These are phyloP conservation scores for Aporrectodea caliginosa DNA, from an alignment of 1,140 invertebrate genomes.

Conservation along the genomic window DNA sequence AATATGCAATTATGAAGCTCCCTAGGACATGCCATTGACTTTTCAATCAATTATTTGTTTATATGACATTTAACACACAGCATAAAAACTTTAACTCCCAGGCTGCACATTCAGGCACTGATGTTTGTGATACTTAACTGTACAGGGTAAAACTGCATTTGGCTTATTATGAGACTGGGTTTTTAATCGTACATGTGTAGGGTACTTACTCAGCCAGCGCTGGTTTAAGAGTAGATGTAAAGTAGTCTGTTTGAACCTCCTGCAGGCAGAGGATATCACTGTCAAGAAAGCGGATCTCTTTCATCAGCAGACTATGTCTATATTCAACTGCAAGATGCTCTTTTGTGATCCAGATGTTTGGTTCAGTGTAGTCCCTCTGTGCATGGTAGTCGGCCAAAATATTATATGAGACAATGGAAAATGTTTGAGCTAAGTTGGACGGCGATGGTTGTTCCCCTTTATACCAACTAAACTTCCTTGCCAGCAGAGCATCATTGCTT, in stretches of 20 bases:
- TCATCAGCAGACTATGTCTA: slow-evolving; percentile 44
- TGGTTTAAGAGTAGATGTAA: slow-evolving; percentile 37
- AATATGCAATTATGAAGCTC: no score
- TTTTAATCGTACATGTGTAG: not conserved
- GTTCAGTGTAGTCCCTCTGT: slow-evolving; percentile 39
- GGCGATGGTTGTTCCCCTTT: not conserved
- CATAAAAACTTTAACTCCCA: no score
- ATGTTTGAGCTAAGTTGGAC: slow-evolving; percentile 39
- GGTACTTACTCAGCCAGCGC: slow-evolving; percentile 42
- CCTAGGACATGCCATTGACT: no score
- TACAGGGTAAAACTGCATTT: no score
- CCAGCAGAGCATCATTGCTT: not conserved
- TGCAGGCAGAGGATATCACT: slow-evolving; percentile 52
- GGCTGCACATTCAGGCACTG: no score
- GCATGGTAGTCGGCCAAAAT: slow-evolving; percentile 52
- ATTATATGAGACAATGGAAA: slow-evolving; percentile 51
- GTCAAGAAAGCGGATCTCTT: slow-evolving; percentile 47
- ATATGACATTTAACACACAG: no score
- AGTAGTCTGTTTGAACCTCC: slow-evolving; percentile 49
- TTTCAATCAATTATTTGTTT: no score
- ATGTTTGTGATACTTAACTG: no score
- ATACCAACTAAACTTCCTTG: not conserved
- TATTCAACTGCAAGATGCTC: slow-evolving; percentile 41
- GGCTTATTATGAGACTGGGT: no score
- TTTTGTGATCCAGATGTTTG: slow-evolving; percentile 39